Percentiles rank a stretch among this genome's conserved stretches.
Conservation (phyloP, 2,888 invertebrate species). For the Heliconius cydno region DNA sequence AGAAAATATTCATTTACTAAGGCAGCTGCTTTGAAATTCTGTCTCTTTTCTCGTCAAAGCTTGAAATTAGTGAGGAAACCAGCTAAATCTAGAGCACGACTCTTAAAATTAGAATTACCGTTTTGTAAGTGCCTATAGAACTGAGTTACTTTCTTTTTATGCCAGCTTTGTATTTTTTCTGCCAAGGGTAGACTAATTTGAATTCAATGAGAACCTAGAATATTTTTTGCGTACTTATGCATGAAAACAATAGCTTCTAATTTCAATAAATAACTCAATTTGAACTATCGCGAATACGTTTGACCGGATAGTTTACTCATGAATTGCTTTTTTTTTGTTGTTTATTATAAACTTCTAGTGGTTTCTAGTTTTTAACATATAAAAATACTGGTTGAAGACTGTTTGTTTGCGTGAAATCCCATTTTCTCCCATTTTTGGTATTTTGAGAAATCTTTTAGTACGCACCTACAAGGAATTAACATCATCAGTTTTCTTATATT, state of each 20-base stretch:
- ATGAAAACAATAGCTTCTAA: neutral
- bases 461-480: neutral
- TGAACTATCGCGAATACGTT: neutral
- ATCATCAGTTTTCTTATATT: neutral
- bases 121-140: neutral
- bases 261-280: neutral
- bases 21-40: slow-evolving; percentile 24
- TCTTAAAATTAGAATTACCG: neutral
- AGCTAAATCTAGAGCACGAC: slow-evolving; percentile 15
- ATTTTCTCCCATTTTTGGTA: too few relatives aligned
- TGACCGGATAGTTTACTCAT: neutral
- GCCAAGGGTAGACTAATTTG: neutral
- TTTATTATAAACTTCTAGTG: neutral
- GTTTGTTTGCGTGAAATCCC: neutral
- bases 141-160: neutral
- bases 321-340: neutral
- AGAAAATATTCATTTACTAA: slow-evolving; percentile 18
- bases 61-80: slow-evolving; percentile 19
- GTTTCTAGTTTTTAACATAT: neutral
- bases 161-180: neutral
- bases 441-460: too few relatives aligned
- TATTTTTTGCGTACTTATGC: neutral
- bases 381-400: neutral
- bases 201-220: neutral
- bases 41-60: slow-evolving; percentile 23